Percentiles rank a stretch among this genome's conserved stretches.
phyloP scores from a whole-genome alignment of 2,888 invertebrate species.

The Nephrotoma flavescens region DNA sequence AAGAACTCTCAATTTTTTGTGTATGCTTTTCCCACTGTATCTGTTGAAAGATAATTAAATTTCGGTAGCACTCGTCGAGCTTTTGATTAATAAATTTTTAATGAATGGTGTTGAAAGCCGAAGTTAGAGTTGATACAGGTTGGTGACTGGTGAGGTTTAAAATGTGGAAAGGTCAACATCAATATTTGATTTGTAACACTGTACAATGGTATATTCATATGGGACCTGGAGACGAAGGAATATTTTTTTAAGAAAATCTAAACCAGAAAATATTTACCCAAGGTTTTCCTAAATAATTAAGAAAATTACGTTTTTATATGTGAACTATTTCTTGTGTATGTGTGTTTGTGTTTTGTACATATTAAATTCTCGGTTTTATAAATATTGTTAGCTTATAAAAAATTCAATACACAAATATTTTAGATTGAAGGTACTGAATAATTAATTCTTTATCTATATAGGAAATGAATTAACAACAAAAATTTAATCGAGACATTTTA shows the following conservation, averaged over 20 bases:
- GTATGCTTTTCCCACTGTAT: too few relatives aligned
- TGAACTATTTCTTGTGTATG: background rate
- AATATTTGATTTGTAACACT: too few relatives aligned
- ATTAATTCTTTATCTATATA: background rate
- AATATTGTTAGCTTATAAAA: background rate
- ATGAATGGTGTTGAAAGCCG: too few relatives aligned
- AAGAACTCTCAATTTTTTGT: too few relatives aligned
- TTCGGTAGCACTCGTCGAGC: too few relatives aligned
- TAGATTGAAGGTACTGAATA: background rate
- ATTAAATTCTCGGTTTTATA: background rate
- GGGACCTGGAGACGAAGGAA: too few relatives aligned
- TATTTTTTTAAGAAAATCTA: background rate
- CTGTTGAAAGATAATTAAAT: too few relatives aligned
- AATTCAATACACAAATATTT: background rate
- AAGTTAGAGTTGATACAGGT: too few relatives aligned
- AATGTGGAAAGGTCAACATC: too few relatives aligned
- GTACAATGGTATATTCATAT: too few relatives aligned
- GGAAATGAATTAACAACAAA: background rate
- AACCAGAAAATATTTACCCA: background rate
- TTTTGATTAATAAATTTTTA: too few relatives aligned
- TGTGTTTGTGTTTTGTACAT: background rate
- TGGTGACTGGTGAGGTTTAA: too few relatives aligned
- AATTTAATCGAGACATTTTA: background rate
- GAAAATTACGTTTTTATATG: background rate
- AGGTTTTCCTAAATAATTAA: background rate